A percentile compares a stretch with the other conserved stretches of the same genome.
Conservation (phyloP, 1,140 invertebrate species). For the Macrostomum lignano region DNA sequence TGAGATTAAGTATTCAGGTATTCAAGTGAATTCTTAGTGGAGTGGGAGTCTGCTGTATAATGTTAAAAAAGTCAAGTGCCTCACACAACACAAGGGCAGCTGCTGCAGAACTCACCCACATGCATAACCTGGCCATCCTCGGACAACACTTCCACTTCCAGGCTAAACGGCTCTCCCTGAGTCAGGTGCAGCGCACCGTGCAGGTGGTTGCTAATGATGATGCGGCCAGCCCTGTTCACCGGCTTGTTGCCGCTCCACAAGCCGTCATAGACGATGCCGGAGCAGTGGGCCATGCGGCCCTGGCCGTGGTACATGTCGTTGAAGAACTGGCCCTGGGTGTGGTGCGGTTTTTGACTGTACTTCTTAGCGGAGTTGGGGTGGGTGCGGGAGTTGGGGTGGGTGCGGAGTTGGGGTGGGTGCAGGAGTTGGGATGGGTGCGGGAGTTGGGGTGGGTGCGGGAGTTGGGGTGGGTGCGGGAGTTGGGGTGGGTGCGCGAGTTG, state of each 20-base stretch:
- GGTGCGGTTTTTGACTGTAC: too few species aligned
- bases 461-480: too few species aligned
- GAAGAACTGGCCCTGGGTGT: conserved; percentile 20
- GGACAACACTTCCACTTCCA: conserved; percentile 13
- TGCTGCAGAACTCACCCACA: conserved; percentile 9
- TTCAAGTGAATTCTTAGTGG: too few species aligned
- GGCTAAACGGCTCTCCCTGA: conserved; percentile 14
- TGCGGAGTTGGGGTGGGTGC: too few species aligned
- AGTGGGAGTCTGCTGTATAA: conserved; percentile 1
- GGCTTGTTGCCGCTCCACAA: conserved; percentile 18
- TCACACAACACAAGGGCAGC: conserved; percentile 2
- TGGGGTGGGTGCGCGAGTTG: too few species aligned
- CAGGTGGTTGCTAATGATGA: conserved; percentile 9
- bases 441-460: too few species aligned
- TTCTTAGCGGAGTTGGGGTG: too few species aligned
- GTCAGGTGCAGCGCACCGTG: conserved; percentile 10
- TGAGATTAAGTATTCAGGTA: too few species aligned
- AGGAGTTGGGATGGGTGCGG: too few species aligned
- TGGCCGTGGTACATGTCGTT: conserved; percentile 18
- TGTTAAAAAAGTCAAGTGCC: conserved; percentile 2
- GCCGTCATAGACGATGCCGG: conserved; percentile 17
- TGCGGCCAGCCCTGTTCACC: too few species aligned
- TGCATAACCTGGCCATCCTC: conserved; percentile 12
- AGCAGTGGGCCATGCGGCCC: conserved; percentile 16
- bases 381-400: too few species aligned